Evolutionary conservation across 2,888 invertebrate genomes (phyloP).

Genomic region (Pegoplata infirma): DNA sequence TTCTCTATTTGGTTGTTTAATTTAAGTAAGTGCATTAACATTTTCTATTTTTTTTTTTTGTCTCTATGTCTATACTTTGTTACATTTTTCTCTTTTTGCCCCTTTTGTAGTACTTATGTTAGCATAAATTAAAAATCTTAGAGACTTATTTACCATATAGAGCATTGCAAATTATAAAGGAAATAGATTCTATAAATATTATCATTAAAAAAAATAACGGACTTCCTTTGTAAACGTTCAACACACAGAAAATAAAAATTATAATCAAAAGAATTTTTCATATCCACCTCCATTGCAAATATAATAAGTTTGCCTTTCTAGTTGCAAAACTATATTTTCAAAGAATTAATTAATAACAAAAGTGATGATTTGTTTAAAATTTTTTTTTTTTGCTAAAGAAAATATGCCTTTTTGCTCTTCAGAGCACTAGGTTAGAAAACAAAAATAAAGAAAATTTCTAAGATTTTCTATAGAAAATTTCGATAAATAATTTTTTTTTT

Average conservation of each 20-base stretch:
- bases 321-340: too few species aligned
- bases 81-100: not conserved
- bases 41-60: not conserved
- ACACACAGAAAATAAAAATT: not conserved
- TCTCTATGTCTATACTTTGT: not conserved
- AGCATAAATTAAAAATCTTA: not conserved
- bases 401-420: too few species aligned
- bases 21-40: conserved; percentile 46
- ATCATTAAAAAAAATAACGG: not conserved
- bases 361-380: too few species aligned
- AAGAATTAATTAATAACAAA: too few species aligned
- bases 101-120: too few species aligned
- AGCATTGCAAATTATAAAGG: not conserved
- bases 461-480: too few species aligned
- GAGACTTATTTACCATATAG: not conserved
- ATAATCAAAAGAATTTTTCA: not conserved
- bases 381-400: too few species aligned
- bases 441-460: too few species aligned
- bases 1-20: conserved; percentile 33
- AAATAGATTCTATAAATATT: not conserved
- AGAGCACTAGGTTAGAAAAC: too few species aligned
- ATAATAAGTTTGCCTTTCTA: too few species aligned
- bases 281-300: too few species aligned
- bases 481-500: too few species aligned
- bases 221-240: not conserved